Evolutionary conservation across 2,113 vertebrate species (phyloP).

Genomic region (Phaetusa simplex): DNA sequence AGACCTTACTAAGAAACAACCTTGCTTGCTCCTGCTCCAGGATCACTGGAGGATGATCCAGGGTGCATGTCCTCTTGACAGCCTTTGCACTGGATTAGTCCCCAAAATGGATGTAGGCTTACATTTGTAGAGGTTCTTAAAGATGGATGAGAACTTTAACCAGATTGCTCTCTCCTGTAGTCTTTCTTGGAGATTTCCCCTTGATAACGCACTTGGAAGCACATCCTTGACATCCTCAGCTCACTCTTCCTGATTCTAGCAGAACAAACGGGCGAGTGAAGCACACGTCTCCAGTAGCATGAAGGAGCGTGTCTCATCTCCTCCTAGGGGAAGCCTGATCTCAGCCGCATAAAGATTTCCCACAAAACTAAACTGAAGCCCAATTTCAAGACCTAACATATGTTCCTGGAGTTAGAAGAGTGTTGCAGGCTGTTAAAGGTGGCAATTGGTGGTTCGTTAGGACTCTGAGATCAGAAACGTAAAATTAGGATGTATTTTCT

Average conservation of each 20-base stretch:
- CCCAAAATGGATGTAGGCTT: neutral
- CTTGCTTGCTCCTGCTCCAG: neutral
- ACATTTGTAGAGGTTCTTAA: neutral
- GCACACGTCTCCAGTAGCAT: fast-evolving
- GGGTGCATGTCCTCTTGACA: neutral
- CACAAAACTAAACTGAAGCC: neutral
- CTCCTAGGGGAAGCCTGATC: neutral
- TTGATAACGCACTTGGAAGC: neutral
- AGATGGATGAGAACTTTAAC: neutral
- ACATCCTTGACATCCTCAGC: neutral
- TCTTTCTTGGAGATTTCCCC: neutral
- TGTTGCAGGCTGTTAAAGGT: neutral
- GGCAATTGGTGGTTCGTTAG: neutral
- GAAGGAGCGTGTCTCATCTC: neutral
- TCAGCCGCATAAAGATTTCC: neutral
- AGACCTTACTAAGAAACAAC: neutral
- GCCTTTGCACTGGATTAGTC: neutral
- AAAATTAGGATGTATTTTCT: neutral
- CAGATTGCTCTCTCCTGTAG: neutral
- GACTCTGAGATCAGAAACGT: neutral
- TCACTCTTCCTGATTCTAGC: neutral
- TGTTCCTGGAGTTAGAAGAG: neutral
- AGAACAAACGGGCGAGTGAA: neutral
- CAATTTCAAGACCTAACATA: neutral
- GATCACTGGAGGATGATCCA: neutral